These are phyloP conservation scores for Lindbergichthys nudifrons DNA, from an alignment of 2,797 vertebrate species.

Conservation along the genomic window DNA sequence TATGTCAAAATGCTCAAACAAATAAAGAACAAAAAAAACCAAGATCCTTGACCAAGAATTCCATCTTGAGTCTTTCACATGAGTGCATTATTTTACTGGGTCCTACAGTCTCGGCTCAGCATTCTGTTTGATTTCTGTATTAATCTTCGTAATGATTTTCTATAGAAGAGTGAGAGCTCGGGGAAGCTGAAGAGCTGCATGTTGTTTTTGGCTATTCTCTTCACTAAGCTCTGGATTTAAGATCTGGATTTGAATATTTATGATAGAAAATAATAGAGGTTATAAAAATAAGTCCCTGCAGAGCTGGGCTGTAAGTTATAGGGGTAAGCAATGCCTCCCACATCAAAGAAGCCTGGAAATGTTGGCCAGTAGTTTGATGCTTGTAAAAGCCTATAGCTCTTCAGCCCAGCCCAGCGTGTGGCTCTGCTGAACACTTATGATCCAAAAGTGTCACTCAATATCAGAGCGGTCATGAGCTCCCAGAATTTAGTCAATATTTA, in stretches of 20 bases:
- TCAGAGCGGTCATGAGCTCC: conserved; percentile 10
- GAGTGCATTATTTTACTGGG: conserved; percentile 75
- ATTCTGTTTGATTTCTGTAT: conserved; percentile 79
- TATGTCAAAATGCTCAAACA: conserved; percentile 84
- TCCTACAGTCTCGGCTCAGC: conserved; percentile 71
- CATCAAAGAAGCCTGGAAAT: conserved; percentile 79
- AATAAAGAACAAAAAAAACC: conserved; percentile 79
- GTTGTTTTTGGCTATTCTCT: conserved; percentile 93
- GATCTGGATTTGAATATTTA: conserved; percentile 99
- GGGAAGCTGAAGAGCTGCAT: conserved; percentile 80
- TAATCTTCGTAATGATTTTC: conserved; percentile 89
- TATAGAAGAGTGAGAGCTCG: conserved; percentile 78
- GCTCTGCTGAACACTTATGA: conserved; percentile 47
- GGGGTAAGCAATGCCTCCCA: conserved; percentile 80
- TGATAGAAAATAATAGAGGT: conserved; percentile 98
- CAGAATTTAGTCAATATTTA: conserved; percentile 18
- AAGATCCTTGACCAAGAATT: conserved; percentile 78
- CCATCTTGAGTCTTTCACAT: conserved; percentile 72
- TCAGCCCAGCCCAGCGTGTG: conserved; percentile 40
- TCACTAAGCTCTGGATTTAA: conserved; percentile 94
- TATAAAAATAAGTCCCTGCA: conserved; percentile 89
- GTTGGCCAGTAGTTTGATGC: conserved; percentile 76
- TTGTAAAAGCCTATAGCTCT: conserved; percentile 63
- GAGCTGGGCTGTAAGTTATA: conserved; percentile 83
- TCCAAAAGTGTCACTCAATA: conserved; percentile 48